phyloP scores from a whole-genome alignment of 53 echinoderm and acorn worm genomes.

The Apostichopus leukothele region DNA sequence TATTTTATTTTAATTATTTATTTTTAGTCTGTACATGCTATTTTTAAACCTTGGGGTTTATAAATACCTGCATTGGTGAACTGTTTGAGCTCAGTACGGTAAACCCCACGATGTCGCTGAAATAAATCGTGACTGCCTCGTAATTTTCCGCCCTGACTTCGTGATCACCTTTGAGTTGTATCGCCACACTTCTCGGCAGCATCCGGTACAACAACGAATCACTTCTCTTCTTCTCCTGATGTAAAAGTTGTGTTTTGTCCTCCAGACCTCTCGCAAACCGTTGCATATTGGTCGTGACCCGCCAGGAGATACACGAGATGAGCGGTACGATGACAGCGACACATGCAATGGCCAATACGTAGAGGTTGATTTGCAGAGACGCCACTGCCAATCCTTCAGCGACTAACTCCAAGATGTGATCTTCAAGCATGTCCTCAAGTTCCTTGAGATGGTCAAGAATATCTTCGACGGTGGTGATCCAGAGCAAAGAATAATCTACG shows the following conservation, averaged over 20 bases:
- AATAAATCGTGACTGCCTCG: constrained; percentile 76
- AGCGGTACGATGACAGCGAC: constrained; percentile 56
- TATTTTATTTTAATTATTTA: too few relatives aligned
- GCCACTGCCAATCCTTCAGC: neutral
- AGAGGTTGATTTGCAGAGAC: neutral
- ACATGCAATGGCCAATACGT: constrained; percentile 15
- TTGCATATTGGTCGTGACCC: constrained; percentile 61
- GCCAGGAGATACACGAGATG: constrained; percentile 55
- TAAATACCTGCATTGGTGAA: constrained; percentile 67
- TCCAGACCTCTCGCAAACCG: constrained; percentile 57
- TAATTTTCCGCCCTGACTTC: constrained; percentile 66
- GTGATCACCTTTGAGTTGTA: constrained; percentile 66
- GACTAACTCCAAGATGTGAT: constrained; percentile 40
- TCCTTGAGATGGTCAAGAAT: constrained; percentile 52
- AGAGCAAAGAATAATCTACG: constrained; percentile 23
- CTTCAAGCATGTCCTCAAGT: constrained; percentile 41
- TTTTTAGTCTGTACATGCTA: too few relatives aligned
- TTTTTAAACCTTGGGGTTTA: too few relatives aligned
- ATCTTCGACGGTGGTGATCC: constrained; percentile 52
- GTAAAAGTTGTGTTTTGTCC: constrained; percentile 64
- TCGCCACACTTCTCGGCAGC: constrained; percentile 79
- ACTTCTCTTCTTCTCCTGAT: constrained; percentile 72
- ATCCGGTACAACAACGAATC: constrained; percentile 77
- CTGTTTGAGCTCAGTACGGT: constrained; percentile 62
- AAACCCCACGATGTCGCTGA: constrained; percentile 87